Evolutionary conservation across 1,140 invertebrate genomes (phyloP).

Genomic region (Agrilus planipennis): DNA sequence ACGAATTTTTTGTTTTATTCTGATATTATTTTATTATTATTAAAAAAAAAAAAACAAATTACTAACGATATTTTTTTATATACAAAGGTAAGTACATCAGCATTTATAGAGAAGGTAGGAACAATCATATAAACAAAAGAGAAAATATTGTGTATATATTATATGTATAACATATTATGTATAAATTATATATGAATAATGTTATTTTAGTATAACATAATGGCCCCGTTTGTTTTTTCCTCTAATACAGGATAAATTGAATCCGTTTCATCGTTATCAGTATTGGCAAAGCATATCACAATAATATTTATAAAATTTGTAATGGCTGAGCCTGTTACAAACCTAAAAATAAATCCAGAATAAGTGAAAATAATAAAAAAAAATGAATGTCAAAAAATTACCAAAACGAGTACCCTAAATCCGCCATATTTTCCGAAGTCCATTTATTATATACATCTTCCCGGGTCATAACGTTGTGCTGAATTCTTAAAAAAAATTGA

Average conservation of each 20-base stretch:
- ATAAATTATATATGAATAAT: too few relatives aligned
- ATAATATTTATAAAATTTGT: conserved; percentile 64
- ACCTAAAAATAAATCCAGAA: conserved; percentile 42
- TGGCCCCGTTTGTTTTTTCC: conserved; percentile 72
- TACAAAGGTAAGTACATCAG: too few relatives aligned
- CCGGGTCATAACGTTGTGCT: conserved; percentile 62
- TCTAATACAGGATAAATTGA: conserved; percentile 53
- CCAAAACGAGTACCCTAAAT: conserved; percentile 70
- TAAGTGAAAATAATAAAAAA: not conserved
- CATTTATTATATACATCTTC: conserved; percentile 63
- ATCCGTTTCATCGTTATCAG: conserved; percentile 49
- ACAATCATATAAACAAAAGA: too few relatives aligned
- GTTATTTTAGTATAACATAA: conserved; percentile 76
- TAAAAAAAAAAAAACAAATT: too few relatives aligned
- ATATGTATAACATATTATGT: too few relatives aligned
- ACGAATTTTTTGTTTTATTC: too few relatives aligned
- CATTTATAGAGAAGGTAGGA: too few relatives aligned
- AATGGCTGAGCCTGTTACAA: conserved; percentile 58
- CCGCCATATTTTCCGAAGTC: conserved; percentile 55
- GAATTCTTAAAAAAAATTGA: conserved; percentile 61
- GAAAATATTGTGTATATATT: too few relatives aligned
- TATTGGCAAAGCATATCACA: conserved; percentile 59
- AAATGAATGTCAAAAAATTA: conserved; percentile 22
- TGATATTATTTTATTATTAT: too few relatives aligned
- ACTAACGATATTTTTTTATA: too few relatives aligned